phyloP scores from a whole-genome alignment of 2,797 vertebrate genomes.

The Chaetophractus vellerosus region DNA sequence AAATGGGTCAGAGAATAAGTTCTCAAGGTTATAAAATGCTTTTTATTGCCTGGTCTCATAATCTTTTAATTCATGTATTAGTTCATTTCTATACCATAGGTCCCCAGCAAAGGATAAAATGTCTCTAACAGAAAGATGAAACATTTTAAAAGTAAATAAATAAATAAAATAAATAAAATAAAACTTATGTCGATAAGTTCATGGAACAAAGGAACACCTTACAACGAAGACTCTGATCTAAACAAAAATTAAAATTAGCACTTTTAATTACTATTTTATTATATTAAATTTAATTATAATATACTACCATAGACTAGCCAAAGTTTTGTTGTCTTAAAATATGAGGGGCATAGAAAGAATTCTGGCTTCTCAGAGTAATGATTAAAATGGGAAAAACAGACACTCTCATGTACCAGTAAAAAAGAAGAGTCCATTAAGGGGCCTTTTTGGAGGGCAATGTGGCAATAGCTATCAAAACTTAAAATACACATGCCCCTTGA shows the following conservation, averaged over 20 bases:
- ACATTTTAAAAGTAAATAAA: neutral
- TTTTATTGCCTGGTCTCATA: conserved; percentile 18
- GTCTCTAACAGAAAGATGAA: conserved; percentile 40
- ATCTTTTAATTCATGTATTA: conserved; percentile 42
- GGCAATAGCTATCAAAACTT: conserved; percentile 27
- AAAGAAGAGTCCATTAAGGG: neutral
- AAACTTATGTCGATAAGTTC: conserved; percentile 37
- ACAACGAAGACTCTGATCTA: conserved; percentile 28
- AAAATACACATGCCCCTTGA: conserved; percentile 80
- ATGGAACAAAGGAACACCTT: conserved; percentile 44
- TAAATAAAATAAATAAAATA: neutral
- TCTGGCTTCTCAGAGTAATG: conserved; percentile 40
- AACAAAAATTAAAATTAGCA: conserved; percentile 61
- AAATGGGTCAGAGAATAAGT: conserved; percentile 27
- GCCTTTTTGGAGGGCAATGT: conserved; percentile 29
- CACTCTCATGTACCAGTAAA: neutral
- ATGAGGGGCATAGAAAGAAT: neutral
- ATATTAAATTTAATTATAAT: conserved; percentile 16
- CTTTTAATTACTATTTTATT: conserved; percentile 8
- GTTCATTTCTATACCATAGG: neutral
- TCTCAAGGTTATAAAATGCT: conserved; percentile 45
- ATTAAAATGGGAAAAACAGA: conserved; percentile 33
- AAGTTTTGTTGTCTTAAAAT: conserved; percentile 45
- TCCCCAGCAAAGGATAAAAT: conserved; percentile 59
- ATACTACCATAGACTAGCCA: neutral